Evolutionary conservation across 2,113 vertebrate species (phyloP).

Genomic region (Xerus inauris): DNA sequence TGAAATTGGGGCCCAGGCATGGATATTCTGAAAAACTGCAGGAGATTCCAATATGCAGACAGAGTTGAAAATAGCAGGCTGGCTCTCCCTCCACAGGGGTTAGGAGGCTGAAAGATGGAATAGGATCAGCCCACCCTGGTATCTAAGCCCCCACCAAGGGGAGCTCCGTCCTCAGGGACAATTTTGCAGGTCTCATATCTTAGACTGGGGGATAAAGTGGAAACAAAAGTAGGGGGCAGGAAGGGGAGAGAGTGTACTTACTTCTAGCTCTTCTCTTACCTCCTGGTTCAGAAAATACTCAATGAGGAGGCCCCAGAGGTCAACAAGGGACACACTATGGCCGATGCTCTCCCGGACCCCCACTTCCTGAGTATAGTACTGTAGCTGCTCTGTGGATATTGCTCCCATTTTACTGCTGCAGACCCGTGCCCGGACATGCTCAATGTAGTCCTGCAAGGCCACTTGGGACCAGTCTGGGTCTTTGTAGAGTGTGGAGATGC

Average conservation of each 20-base stretch:
- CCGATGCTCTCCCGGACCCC: slow-evolving; percentile 81
- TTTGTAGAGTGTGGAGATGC: slow-evolving; percentile 88
- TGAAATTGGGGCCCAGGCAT: not conserved
- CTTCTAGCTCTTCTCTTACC: slow-evolving; percentile 80
- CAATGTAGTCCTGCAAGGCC: slow-evolving; percentile 83
- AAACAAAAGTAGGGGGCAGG: not conserved
- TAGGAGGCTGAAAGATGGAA: not conserved
- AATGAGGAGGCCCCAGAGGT: slow-evolving; percentile 90
- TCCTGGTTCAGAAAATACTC: slow-evolving; percentile 90
- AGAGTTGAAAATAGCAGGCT: not conserved
- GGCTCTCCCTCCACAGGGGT: too few relatives aligned
- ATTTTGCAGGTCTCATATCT: not conserved
- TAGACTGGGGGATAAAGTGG: not conserved
- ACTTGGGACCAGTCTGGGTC: slow-evolving; percentile 89
- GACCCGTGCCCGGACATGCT: slow-evolving; percentile 77
- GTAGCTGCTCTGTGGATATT: slow-evolving; percentile 85
- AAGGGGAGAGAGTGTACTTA: not conserved
- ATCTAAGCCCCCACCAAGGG: not conserved
- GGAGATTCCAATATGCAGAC: not conserved
- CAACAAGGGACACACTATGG: slow-evolving; percentile 83
- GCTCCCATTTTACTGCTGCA: slow-evolving; percentile 84
- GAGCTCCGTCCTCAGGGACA: not conserved
- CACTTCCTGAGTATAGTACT: slow-evolving; percentile 88
- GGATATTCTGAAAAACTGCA: not conserved
- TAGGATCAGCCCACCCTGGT: not conserved